Conservation (phyloP, 2,888 invertebrate genomes). For the Graphium colonna region DNA sequence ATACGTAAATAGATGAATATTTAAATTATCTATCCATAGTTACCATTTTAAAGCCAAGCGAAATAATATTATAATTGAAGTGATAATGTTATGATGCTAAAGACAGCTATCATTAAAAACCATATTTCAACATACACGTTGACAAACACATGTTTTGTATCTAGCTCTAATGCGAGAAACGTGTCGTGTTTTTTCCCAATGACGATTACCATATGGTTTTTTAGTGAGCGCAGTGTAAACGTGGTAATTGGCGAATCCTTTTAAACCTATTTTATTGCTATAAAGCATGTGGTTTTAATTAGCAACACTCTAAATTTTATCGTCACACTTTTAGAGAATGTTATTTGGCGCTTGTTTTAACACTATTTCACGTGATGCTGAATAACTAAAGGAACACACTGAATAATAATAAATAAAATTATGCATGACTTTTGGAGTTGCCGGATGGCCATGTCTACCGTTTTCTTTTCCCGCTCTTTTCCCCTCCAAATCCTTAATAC, state of each 20-base stretch:
- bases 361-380: no score
- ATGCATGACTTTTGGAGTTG: no score
- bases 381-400: no score
- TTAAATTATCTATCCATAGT: background rate
- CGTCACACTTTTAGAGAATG: background rate
- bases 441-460: no score
- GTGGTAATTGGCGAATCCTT: constrained; percentile 47
- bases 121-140: background rate
- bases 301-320: constrained; percentile 24
- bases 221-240: constrained; percentile 31
- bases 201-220: constrained; percentile 53
- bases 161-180: constrained; percentile 39
- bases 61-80: background rate
- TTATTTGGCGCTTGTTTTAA: background rate
- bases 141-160: constrained; percentile 33
- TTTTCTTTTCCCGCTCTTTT: no score
- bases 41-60: background rate
- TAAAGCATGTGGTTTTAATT: constrained; percentile 55
- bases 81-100: background rate
- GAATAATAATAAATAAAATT: no score
- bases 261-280: constrained; percentile 24
- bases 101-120: background rate
- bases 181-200: constrained; percentile 40
- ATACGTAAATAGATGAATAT: no score
- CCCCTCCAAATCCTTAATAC: no score